Evolutionary conservation across 1,140 invertebrate species (phyloP).

Genomic region (Hylaeus volcanicus): DNA sequence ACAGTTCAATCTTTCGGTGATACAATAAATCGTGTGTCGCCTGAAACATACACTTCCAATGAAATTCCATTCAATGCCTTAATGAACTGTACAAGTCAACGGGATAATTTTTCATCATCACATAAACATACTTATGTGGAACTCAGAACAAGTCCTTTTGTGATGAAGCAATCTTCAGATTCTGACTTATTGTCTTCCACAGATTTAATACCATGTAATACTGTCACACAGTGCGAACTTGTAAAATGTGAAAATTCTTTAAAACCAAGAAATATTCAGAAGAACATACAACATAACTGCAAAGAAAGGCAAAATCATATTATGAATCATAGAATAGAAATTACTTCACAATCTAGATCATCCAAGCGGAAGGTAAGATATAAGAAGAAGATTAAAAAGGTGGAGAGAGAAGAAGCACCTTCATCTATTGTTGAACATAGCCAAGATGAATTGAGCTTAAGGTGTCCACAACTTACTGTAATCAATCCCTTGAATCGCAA

Average conservation of each 20-base stretch:
- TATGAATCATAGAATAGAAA: slow-evolving; percentile 6
- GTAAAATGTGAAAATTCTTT: not conserved
- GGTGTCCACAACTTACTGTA: slow-evolving; percentile 15
- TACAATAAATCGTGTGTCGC: not conserved
- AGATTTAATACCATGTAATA: slow-evolving; percentile 10
- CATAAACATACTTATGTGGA: slow-evolving; percentile 10
- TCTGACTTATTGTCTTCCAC: slow-evolving; percentile 34
- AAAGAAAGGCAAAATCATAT: slow-evolving; percentile 10
- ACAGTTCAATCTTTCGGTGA: not conserved
- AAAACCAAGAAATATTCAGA: not conserved
- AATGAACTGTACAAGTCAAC: slow-evolving; percentile 19
- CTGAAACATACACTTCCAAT: slow-evolving; percentile 29
- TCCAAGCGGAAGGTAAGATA: slow-evolving; percentile 11
- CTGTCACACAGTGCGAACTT: not conserved
- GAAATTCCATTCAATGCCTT: slow-evolving; percentile 23
- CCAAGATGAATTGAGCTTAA: slow-evolving; percentile 11
- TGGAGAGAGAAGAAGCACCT: not conserved
- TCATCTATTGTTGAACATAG: slow-evolving; percentile 1
- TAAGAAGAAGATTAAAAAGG: slow-evolving; percentile 16
- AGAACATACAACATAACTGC: not conserved
- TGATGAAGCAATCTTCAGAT: not conserved
- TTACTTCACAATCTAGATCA: slow-evolving; percentile 9
- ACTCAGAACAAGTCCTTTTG: not conserved
- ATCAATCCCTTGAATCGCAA: slow-evolving; percentile 20
- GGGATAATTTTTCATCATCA: slow-evolving; percentile 22